Base-by-base conservation (phyloP, 2,888 invertebrate species). In the Dorcus parallelipipedus region DNA sequence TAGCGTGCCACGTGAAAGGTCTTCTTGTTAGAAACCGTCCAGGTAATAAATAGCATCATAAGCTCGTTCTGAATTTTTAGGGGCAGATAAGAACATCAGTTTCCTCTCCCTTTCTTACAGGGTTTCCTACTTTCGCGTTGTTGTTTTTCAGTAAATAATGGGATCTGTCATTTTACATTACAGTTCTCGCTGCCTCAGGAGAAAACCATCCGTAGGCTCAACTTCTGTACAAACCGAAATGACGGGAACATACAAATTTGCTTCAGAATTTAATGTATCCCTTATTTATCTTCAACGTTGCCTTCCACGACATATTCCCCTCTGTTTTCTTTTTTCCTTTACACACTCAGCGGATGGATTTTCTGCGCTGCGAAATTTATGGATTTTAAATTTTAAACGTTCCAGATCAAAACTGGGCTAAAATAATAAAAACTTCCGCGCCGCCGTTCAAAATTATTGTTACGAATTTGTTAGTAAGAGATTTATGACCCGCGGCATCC, bases 101-200 rank as follows among this genome's bases (percentile, higher is more conserved):
- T 72, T 71, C 68, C 71, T 70, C 72, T 70, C 69, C 71, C 69
- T 71, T 70, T 71, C 73, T 74, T 76, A 76, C 78, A 76, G 73
- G 72, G 74, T 76, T 77, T 74, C 71, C 73, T 76, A 77, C 77
- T 76, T 73, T 73, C 69, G 70, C 71, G 71, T 72, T 74, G 76
- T 77, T 77, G 77, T 78, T 78, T 78, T 76, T 74, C 75, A 67
- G 78, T 78, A 78, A 78, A 78, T 79, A 79, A 79, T 78, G 78
- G 78, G 77, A 77, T 76, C 78, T 79, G 79, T 78, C 79, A 79
- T 78, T 78, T 78, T 76, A 75, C 76, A 78, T 79, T 79, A 78
- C 75, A 69, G 69, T 68, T 63, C 66, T 70, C 66, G 67, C 67
- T 68, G 71, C 72, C 73, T 71, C 70, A 57, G 63, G 55, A 42